Base-by-base conservation (phyloP, 2,797 vertebrate species). In the Tinamus major region DNA sequence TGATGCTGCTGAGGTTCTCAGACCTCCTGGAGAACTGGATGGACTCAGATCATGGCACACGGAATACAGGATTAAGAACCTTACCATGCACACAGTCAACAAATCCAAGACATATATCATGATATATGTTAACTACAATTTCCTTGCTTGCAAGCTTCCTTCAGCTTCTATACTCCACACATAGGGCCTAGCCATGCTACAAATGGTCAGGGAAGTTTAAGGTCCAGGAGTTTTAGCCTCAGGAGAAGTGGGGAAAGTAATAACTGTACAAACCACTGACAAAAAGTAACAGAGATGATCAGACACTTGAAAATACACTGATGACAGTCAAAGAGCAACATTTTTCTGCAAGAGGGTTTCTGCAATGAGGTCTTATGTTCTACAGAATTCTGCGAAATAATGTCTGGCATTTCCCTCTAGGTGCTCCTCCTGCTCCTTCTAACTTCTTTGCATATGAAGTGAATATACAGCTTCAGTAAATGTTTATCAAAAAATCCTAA, bases 191-290 rank as follows among this genome's bases (percentile, higher is more conserved):
- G 61, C 31, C 1, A 0, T 10, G 24, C 58, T 46, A 44, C 48
- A 27, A 85, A 63, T 2, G 39, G 35, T 12, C 51, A 35, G 77
- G 24, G 31, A 12, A 41, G 27, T 48, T 82, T n/a, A 68, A 87
- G 39, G 19, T 55, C 65, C 21, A 65, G 41, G 58, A 80, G 24
- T 21, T 53, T 69, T 27, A 65, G 41, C 21, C 49, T 72, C 31
- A 65, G 41, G 59, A 81, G 21, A 61, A 0, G 9, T 0, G 0
- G 9, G 21, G 37, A 69, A 86, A 85, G 13, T 44, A 80, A 9
- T 20, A 42, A 56, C 31, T 14, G 17, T 55, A 31, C 55, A 13
- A 46, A 65, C 4, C 58, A 44, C 0, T 41, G 37, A 75, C 31
- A 29, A 72, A 76, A 74, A n/a, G 7, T 29, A 79, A 49, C 1